Percentiles rank a stretch among this genome's conserved stretches.
phyloP scores from a whole-genome alignment of 2,888 invertebrate genomes.

The Zhuqinia jingwanae region DNA sequence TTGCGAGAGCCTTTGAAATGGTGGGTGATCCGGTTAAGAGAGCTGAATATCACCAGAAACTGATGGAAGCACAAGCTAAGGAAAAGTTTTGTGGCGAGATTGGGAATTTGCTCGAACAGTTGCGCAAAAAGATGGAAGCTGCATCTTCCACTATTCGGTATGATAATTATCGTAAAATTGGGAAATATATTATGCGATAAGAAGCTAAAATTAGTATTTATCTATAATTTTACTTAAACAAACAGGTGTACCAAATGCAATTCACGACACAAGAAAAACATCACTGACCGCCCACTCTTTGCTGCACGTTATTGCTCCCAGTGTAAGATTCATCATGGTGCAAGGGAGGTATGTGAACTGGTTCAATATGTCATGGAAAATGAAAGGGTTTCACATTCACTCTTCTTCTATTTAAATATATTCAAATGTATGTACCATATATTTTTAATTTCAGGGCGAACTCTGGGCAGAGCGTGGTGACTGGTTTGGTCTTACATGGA shows the following conservation, averaged over 20 bases:
- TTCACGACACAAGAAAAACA: slow-evolving; percentile 92
- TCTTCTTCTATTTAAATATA: no score
- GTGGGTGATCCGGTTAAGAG: slow-evolving; percentile 90
- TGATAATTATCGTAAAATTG: no score
- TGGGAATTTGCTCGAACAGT: slow-evolving; percentile 91
- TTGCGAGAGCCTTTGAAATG: slow-evolving; percentile 96
- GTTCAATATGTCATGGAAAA: no score
- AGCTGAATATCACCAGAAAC: slow-evolving; percentile 87
- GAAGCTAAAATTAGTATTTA: no score
- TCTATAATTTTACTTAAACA: no score
- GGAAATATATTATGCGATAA: no score
- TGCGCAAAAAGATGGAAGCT: slow-evolving; percentile 96
- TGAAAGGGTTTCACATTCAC: no score
- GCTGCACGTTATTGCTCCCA: slow-evolving; percentile 95
- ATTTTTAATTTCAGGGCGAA: slow-evolving; percentile 89
- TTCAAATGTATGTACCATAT: no score
- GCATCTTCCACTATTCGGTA: slow-evolving; percentile 93
- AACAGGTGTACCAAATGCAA: slow-evolving; percentile 96
- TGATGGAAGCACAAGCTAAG: slow-evolving; percentile 89
- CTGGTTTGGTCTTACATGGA: slow-evolving; percentile 93
- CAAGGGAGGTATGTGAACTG: slow-evolving; percentile 88
- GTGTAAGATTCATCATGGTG: slow-evolving; percentile 94
- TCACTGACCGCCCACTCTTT: slow-evolving; percentile 93
- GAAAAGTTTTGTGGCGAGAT: slow-evolving; percentile 95
- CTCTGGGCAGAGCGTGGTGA: slow-evolving; percentile 95